Evolutionary conservation across 2,797 vertebrate species (phyloP).

Genomic region (Lepidocolaptes lacrymiger): DNA sequence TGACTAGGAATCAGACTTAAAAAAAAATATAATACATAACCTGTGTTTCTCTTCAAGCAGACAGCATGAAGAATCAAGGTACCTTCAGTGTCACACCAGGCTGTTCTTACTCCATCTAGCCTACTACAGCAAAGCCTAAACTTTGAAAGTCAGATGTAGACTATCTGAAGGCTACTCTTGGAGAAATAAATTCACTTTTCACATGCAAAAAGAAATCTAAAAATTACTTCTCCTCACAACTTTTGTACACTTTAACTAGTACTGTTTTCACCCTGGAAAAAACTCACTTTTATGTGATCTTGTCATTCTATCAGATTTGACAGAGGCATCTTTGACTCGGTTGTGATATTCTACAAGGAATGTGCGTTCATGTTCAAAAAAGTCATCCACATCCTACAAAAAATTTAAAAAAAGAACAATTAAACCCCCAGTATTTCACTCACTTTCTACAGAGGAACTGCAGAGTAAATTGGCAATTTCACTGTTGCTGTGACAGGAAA

Average conservation of each 20-base stretch:
- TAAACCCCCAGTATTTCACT: not conserved
- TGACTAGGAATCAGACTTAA: not conserved
- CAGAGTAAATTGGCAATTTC: not conserved
- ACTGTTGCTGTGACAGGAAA: not conserved
- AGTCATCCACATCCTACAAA: conserved; percentile 94
- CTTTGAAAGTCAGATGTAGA: not conserved
- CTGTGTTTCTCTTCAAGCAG: not conserved
- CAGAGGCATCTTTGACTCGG: conserved; percentile 93
- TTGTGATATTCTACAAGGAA: conserved; percentile 98
- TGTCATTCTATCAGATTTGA: conserved; percentile 97
- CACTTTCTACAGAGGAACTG: not conserved
- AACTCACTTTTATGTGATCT: conserved; percentile 96
- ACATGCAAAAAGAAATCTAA: not conserved
- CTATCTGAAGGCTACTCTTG: not conserved
- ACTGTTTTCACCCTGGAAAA: not conserved
- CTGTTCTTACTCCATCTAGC: not conserved
- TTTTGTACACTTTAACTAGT: not conserved
- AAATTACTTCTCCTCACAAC: not conserved
- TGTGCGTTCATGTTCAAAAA: conserved; percentile 98
- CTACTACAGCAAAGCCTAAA: not conserved
- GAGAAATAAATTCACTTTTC: not conserved
- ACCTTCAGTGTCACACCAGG: not conserved
- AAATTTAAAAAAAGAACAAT: conserved; percentile 3
- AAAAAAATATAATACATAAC: not conserved
- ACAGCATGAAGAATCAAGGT: not conserved